Evolutionary conservation across 1,140 invertebrate genomes (phyloP), one percentile per base, ranked within the genome.

Genomic region (Leguminivora glycinivorella): DNA sequence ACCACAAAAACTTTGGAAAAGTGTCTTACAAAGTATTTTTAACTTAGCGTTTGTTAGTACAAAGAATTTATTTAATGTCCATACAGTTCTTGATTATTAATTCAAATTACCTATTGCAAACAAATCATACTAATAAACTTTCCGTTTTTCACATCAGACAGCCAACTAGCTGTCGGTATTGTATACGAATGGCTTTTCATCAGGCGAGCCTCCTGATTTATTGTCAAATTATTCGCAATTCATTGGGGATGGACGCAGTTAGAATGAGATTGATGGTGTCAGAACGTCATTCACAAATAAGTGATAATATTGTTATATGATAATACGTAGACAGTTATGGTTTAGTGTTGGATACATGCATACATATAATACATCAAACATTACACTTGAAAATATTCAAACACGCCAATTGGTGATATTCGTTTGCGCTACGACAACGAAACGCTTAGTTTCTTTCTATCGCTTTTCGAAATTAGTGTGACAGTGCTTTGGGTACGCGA

Each of bases 161-260:
- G 52, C 52, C 12, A 19, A 58, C 56, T 25, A 60, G 12, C 12
- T 22, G 29, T 24, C 25, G 56, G 52, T 2, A 24, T 26, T 12
- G 56, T 26, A 4, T 43, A 43, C 40, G 40, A 60, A 60, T n/a
- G 56, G 56, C 56, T 24, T 60, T 25, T 60, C 56, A 60, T 60
- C 56, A 60, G 56, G 24, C 25, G 12, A 10, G 52, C 56, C 56
- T 7, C 29, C 56, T 60, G 56, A 60, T 60, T 60, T 60, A 60
- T 60, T 60, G 56, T 29, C 56, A 60, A 60, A 60, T 60, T 60
- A 60, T 60, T 60, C 56, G 56, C 56, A 60, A 60, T 60, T 60
- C 56, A 26, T 60, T 25, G 56, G 56, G 56, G 56, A 60, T 60
- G 25, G 25, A 29, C 56, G 56, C 24, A 60, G 56, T 60, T 60